These are phyloP conservation scores for Neopipo cinnamomea DNA, from an alignment of 2,113 vertebrate genomes.

Conservation along the genomic window DNA sequence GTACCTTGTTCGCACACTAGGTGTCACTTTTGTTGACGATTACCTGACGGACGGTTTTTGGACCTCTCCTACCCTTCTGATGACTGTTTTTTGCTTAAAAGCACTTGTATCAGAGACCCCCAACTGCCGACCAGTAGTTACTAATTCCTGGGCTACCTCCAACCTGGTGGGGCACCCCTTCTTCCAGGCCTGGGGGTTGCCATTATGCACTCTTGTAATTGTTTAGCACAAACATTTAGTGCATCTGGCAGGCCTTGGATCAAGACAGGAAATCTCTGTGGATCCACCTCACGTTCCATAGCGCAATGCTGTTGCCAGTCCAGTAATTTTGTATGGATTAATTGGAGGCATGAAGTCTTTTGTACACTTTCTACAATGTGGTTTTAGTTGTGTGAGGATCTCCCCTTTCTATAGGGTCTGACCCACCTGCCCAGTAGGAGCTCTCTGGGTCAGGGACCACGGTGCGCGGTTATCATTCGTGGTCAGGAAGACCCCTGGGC, in stretches of 20 bases:
- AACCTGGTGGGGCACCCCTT: neutral
- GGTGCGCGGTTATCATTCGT: too few relatives aligned
- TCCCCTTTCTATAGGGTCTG: neutral
- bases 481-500: too few relatives aligned
- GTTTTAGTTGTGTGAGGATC: neutral
- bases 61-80: too few relatives aligned
- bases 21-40: too few relatives aligned
- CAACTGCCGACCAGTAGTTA: neutral
- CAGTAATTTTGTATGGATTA: neutral
- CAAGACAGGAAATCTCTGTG: neutral
- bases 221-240: neutral
- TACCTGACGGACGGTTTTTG: too few relatives aligned
- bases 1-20: too few relatives aligned
- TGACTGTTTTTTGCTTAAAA: too few relatives aligned
- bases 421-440: too few relatives aligned
- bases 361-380: neutral
- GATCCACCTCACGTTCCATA: neutral
- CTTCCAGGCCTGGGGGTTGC: neutral
- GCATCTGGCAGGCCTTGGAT: neutral
- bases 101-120: neutral
- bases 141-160: neutral
- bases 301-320: neutral
- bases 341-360: neutral
- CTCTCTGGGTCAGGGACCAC: too few relatives aligned
- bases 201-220: neutral